These are phyloP conservation scores for Idris sp. DNA, from an alignment of 1,140 invertebrate species.

Conservation along the genomic window DNA sequence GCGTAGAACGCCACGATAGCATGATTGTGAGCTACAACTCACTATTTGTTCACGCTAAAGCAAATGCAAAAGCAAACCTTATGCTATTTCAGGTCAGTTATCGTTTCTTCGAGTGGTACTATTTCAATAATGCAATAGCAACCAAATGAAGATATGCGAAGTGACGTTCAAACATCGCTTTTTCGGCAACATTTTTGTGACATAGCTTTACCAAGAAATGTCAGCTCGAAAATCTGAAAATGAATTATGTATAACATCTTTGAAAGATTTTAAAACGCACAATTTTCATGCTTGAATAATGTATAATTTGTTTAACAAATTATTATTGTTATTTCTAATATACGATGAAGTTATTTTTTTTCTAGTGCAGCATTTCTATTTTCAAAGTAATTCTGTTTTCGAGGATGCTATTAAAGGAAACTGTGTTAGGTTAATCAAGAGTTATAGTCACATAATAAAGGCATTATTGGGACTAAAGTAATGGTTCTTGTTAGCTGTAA, in stretches of 20 bases:
- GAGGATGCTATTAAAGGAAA: conserved; percentile 1
- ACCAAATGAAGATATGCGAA: conserved; percentile 18
- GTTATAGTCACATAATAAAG: conserved; percentile 17
- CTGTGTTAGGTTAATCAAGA: conserved; percentile 17
- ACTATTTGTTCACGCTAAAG: conserved; percentile 69
- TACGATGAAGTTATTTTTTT: too few species aligned
- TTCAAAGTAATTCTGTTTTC: too few species aligned
- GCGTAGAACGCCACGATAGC: conserved; percentile 55
- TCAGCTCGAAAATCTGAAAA: too few species aligned
- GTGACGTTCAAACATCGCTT: conserved; percentile 28
- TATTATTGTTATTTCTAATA: too few species aligned
- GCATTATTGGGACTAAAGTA: conserved; percentile 39
- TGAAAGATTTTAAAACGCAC: too few species aligned
- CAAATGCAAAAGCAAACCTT: conserved; percentile 69
- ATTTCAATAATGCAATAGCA: conserved; percentile 54
- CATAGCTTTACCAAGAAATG: too few species aligned
- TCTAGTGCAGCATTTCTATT: too few species aligned
- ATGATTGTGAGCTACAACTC: conserved; percentile 63
- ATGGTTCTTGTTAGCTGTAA: conserved; percentile 35
- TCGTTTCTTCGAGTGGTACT: conserved; percentile 65
- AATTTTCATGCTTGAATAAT: too few species aligned
- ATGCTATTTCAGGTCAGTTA: conserved; percentile 73
- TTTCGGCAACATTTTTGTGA: conserved; percentile 15
- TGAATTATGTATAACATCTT: too few species aligned
- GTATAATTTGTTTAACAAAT: too few species aligned